Conservation (phyloP, 2,113 vertebrate species). For the Gnathonemus longibarbis region DNA sequence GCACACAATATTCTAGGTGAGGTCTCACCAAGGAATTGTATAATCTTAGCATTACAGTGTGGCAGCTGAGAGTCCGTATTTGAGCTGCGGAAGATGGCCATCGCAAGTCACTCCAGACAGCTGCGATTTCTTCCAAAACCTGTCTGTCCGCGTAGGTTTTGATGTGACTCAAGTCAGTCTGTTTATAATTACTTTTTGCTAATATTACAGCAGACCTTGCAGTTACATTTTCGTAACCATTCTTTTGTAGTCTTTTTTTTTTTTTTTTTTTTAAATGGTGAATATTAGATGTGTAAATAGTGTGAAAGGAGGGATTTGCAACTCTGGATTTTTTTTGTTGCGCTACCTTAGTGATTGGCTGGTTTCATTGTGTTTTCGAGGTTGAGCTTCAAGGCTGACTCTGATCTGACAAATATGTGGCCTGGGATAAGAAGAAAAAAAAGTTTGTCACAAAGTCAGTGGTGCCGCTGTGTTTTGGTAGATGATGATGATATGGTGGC, state of each 20-base stretch:
- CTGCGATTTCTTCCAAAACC: not conserved
- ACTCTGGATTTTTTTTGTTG: not conserved
- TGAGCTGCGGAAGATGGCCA: not conserved
- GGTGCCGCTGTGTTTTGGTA: not conserved
- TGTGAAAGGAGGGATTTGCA: not conserved
- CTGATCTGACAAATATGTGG: not conserved
- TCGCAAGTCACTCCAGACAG: not conserved
- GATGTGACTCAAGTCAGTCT: not conserved
- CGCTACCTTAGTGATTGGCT: not conserved
- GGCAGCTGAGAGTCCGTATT: not conserved
- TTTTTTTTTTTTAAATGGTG: not conserved
- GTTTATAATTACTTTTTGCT: not conserved
- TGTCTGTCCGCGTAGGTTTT: not conserved
- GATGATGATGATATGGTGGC: not conserved
- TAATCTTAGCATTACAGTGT: no score
- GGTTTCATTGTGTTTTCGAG: not conserved
- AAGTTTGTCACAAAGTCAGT: not conserved
- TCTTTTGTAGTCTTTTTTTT: not conserved
- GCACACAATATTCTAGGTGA: no score
- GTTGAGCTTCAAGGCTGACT: not conserved
- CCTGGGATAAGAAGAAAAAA: not conserved
- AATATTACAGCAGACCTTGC: not conserved
- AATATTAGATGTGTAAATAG: not conserved
- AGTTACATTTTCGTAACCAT: not conserved
- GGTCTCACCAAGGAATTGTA: no score